Base-by-base conservation (phyloP, 2,797 vertebrate species). In the Falco novaeseelandiae region DNA sequence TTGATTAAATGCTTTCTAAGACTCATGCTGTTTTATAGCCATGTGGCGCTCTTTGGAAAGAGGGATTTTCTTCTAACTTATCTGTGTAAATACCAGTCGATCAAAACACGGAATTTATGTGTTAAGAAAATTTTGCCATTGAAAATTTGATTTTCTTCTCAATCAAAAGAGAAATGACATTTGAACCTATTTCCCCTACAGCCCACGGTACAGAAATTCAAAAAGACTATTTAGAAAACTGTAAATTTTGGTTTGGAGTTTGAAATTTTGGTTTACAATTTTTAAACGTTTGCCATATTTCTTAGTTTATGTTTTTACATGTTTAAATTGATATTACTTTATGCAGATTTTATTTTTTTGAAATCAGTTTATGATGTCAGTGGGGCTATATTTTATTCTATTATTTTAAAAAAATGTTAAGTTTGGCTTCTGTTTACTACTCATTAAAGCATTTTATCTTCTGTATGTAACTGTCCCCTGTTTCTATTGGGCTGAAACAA, bases 401-500 rank as follows among this genome's bases (percentile, higher is more conserved):
- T 61, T 76, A 21, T 58, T 90, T 76, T 2, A 23, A 72, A 73
- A 76, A 84, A 49, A 78, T 4, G 2, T 78, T 27, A 66, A 40
- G 6, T 65, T 46, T 22, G 32, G 22, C 48, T 89, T 90, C 58
- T 72, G 51, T 52, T 92, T 92, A 71, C 25, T 83, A 42, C 38
- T 58, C 52, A 46, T 30, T 66, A 65, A 83, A 85, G 23, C 44
- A 57, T 71, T 91, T 93, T 67, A 40, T 89, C 81, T 89, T 93
- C 55, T 89, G 1, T 1, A 1, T 77, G n/a, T 59, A 71, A 55
- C 57, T 59, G 32, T 83, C 48, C 57, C 23, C 20, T 5, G 44
- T 87, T 89, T 92, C 88, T 72, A 15, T 69, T 48, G 83, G 17
- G 36, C 49, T 87, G 78, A 92, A 95, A 90, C 30, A 62, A 67